A percentile compares a stretch with the other conserved stretches of the same genome.
Conservation (phyloP, 2,113 vertebrate species). For the Oncorhynchus kisutch region DNA sequence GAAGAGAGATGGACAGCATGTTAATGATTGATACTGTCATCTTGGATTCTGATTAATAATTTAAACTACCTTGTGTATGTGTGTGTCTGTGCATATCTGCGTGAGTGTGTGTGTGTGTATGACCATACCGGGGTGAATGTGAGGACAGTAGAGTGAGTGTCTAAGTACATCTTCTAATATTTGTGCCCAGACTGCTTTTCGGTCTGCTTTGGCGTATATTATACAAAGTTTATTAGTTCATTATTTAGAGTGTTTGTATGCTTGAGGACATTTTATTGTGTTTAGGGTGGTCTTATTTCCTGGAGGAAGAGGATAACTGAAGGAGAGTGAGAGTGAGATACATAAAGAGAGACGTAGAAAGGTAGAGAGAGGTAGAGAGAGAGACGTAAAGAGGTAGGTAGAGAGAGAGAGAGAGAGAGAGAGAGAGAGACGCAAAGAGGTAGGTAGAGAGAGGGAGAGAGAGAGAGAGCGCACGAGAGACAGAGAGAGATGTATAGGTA, state of each 20-base stretch:
- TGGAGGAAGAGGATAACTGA: neutral
- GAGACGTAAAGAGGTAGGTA: no score
- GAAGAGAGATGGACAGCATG: constrained; percentile 14
- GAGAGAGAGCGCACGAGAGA: no score
- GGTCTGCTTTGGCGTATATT: neutral
- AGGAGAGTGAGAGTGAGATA: neutral
- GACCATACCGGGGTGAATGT: no score
- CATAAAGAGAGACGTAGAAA: neutral
- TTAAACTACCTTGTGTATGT: neutral
- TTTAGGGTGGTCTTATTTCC: neutral
- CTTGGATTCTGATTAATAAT: constrained; percentile 4
- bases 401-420: neutral
- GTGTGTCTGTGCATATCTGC: neutral
- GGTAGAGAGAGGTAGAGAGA: neutral
- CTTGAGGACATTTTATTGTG: neutral
- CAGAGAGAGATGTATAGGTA: no score
- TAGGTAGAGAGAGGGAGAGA: neutral
- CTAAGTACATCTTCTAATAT: neutral
- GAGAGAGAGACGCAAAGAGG: no score
- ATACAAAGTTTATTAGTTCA: neutral
- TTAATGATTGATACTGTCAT: constrained; percentile 37
- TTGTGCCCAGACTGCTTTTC: no score
- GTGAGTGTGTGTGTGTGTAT: no score
- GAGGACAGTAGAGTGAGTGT: neutral
- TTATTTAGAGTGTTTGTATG: neutral